Base-by-base conservation (phyloP, 2,888 invertebrate genomes). In the Erpobdella octoculata region DNA sequence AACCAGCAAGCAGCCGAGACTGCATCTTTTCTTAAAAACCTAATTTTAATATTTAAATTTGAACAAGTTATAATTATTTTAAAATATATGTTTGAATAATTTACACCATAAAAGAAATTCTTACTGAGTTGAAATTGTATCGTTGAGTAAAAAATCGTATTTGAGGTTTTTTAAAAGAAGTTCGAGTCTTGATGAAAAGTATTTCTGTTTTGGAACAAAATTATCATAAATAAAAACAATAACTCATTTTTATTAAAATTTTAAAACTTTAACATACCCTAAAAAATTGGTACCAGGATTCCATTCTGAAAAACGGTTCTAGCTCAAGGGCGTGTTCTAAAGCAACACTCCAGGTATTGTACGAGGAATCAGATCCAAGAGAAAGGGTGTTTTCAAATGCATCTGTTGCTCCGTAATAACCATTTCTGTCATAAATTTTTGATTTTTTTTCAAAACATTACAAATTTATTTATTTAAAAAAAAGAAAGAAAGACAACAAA, bases 361-460 rank as follows among this genome's bases (percentile, higher is more conserved):
- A 58, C 25, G 31, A 59, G 6, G 33, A 31, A 31, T 71, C 71
- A 21, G 18, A 37, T 4, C 35, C 58, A n/a, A 71, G n/a, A 28
- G 25, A 36, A 18, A 33, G 58, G 18, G 71, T 71, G 53, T 66
- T 67, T 28, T 71, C 71, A 35, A 67, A 35, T 1, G 67, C 71
- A 9, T 48, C 25, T 6, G 48, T 48, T 31, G 46, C 67, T 21
- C 37, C 9, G 59, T 53, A 71, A 36, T 71, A 67, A 9, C 67
- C 67, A 58, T 66, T 67, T 38, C 71, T 71, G 62, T 9, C 12
- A 25, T 25, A 53, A 53, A 28, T 1, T 53, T 53, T 9, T 12
- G 53, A 6, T 2, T 58, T 58, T 58, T 58, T 35, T 6, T 8
- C 35, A 35, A 12, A n/a, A n/a, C n/a, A n/a, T n/a, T n/a, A n/a